Base-by-base conservation (phyloP, 2,797 vertebrate species). In the Lophius americanus region DNA sequence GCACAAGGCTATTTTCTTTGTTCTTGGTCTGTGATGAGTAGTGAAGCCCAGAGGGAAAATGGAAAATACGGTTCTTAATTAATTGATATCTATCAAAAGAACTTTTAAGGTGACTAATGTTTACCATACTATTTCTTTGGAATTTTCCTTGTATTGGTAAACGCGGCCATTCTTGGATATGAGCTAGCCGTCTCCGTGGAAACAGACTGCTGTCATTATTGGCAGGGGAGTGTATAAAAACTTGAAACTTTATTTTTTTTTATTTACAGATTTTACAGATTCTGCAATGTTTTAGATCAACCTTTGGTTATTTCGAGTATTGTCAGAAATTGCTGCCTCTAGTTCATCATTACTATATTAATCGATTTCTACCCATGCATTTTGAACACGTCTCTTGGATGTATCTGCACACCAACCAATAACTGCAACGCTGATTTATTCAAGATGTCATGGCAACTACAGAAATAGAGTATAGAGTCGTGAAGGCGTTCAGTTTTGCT, bases 141-240 rank as follows among this genome's bases (percentile, higher is more conserved):
- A 43, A 2, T 13, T 33, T 55, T n/a, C 23, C 23, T 23, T 23
- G 23, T 23, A 23, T 23, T 23, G 23, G 23, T 23, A 23, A 23
- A 23, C 23, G 23, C 23, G 23, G 23, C 2, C 2, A 2, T 23
- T 23, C 23, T 23, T 23, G 23, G 23, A 23, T 23, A 23, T 23
- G 23, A 23, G 41, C 32, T 60, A 64, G 47, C 50, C 53, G 47
- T 43, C 49, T 52, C 43, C 48, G 48, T 47, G 50, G 50, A 79
- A 79, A 74, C 64, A 77, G 69, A 78, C 77, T 64, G 53, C 51
- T 61, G 37, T 36, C 42, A 51, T 61, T 51, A 49, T 38, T 64
- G 33, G 39, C 51, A 62, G 39, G 64, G 23, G 36, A 63, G 43
- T 37, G 64, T 38, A 55, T 9, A 33, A 11, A 51, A 11, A 70